Evolutionary conservation across 2,888 invertebrate species (phyloP), one percentile per base, ranked within the genome.

Genomic region (Vesta saturnalis): DNA sequence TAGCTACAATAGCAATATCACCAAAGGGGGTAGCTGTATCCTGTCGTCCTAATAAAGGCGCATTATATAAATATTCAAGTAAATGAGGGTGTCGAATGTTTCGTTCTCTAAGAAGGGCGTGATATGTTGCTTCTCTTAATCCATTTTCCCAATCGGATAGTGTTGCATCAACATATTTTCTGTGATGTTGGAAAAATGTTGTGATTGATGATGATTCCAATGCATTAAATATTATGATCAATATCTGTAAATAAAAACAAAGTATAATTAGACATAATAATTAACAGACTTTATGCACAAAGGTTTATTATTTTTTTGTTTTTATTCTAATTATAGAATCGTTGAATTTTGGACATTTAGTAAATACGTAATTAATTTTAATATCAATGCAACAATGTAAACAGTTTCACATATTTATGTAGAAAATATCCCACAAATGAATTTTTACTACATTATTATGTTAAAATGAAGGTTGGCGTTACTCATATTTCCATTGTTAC

Each of bases 61-160:
- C 81, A n/a, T 70, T 61, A 47, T 74, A 59, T 18, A 82, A 62
- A 54, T 77, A 73, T 12, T 81, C 77, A 12, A 78, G 76, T 1
- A 87, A 82, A 65, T 87, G 85, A 39, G 87, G 83, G 65, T 86
- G 85, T 68, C 86, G 85, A 72, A 88, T 86, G 76, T 86, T 86
- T 76, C 86, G 86, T 76, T 89, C 88, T 72, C 88, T 82, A 60
- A 88, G 85, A 10, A 92, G 84, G 1, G 91, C 89, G 72, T 91
- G 85, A 76, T 89, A 89, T 4, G 89, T 88, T 70, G 91, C 89
- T 82, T 91, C 91, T 67, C 90, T 86, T 35, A 92, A 81, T 1
- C 91, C 90, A 66, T 88, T 87, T 80, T 91, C 90, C 92, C 92
- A 92, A 63, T 83, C 79, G 6, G 72, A 68, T 14, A 74, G 71